Conservation (phyloP, 2,888 invertebrate genomes). For the Rotaria socialis region DNA sequence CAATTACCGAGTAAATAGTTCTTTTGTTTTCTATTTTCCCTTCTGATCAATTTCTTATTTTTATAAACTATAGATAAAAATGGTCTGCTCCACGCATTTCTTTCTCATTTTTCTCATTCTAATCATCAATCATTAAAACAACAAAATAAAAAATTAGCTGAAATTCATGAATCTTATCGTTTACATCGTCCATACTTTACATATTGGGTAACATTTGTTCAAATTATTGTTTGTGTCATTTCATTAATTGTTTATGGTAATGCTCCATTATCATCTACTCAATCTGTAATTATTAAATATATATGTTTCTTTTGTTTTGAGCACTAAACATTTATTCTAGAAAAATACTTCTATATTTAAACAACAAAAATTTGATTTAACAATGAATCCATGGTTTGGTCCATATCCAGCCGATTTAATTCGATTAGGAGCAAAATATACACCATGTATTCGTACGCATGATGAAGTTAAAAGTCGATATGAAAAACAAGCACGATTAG, state of each 20-base stretch:
- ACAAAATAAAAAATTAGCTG: not conserved
- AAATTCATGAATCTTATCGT: slow-evolving; percentile 25
- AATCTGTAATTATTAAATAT: not conserved
- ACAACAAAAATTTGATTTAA: slow-evolving; percentile 55
- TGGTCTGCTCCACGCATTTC: not conserved
- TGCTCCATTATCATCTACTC: slow-evolving; percentile 65
- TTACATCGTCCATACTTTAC: slow-evolving; percentile 80
- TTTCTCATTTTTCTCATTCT: not conserved
- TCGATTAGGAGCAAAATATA: slow-evolving; percentile 94
- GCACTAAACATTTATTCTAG: slow-evolving; percentile 37
- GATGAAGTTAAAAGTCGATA: slow-evolving; percentile 80
- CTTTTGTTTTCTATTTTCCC: not conserved
- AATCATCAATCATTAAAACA: not conserved
- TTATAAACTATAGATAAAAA: not conserved
- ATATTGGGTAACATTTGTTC: slow-evolving; percentile 96
- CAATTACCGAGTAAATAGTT: not conserved
- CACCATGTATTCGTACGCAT: slow-evolving; percentile 94
- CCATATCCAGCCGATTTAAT: slow-evolving; percentile 91
- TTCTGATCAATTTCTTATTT: no score
- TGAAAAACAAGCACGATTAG: slow-evolving; percentile 76
- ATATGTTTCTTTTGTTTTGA: not conserved
- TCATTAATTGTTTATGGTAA: slow-evolving; percentile 88
- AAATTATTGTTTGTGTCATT: slow-evolving; percentile 80
- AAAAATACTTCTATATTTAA: not conserved
- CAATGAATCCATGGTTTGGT: slow-evolving; percentile 94